Evolutionary conservation across 2,113 vertebrate species (phyloP), one percentile per base, ranked within the genome.

Genomic region (Onychostruthus taczanowskii): DNA sequence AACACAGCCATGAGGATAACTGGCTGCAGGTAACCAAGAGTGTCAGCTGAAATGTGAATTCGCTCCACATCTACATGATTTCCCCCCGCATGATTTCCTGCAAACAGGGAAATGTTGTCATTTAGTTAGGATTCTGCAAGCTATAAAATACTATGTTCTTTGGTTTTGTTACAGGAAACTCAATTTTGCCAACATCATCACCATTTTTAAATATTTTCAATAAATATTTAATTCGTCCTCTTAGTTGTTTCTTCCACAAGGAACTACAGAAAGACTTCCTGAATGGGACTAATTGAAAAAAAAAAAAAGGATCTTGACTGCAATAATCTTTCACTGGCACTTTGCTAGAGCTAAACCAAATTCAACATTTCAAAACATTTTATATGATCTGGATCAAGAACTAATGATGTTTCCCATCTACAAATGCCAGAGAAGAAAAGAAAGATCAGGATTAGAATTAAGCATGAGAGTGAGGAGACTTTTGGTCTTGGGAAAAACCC

Each of bases 41-140:
- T 75, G 35, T 72, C 82, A 84, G n/a, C 28, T 89, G 73, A 84
- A 90, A 62, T 72, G 70, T 85, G 67, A 95, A 91, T 79, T 82
- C 68, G 70, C 31, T 78, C 37, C 39, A 37, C 1, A 2, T 58
- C 23, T 69, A 6, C 73, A 66, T 58, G 35, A 80, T 94, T 91
- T 91, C 28, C 30, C 37, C 50, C 70, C 94, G 46, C 62, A 55
- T 58, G 58, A 43, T 55, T 72, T 84, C 79, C n/a, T 89, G 21
- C 28, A 73, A 77, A 41, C 33, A 89, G 26, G 23, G 33, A 93
- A 69, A 43, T 76, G 13, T 58, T 76, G 13, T 58, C 33, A 73
- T 61, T 72, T 68, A 16, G 20, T 79, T 73, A 72, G 31, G 39
- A 55, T 69, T 93, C 82, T 79, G 13, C 5, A 82, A 79, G 35